phyloP scores from a whole-genome alignment of 2,797 vertebrate genomes.

The Pangasius krempfi region DNA sequence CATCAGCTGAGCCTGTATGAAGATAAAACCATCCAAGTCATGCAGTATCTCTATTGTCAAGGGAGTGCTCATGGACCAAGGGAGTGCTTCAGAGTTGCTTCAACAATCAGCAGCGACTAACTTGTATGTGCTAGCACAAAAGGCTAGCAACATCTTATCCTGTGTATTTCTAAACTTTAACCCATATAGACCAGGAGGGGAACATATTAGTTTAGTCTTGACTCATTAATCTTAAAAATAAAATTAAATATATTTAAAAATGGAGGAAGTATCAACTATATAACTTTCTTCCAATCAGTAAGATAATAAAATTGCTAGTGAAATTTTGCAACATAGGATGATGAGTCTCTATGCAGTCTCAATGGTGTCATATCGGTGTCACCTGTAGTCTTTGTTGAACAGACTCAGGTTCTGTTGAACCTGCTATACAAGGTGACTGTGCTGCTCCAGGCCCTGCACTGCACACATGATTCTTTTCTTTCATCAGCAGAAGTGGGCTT shows the following conservation, averaged over 20 bases:
- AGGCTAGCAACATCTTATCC: too few species aligned
- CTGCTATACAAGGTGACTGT: constrained; percentile 76
- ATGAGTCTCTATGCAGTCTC: constrained; percentile 73
- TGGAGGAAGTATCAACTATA: too few species aligned
- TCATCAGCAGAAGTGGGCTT: constrained; percentile 73
- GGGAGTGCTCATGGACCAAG: not conserved
- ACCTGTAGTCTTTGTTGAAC: constrained; percentile 66
- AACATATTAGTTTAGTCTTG: not conserved
- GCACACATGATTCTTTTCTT: constrained; percentile 82
- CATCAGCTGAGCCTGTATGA: not conserved
- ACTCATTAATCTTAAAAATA: not conserved
- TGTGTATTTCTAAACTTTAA: too few species aligned
- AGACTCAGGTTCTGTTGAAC: constrained; percentile 65
- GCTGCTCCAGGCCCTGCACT: constrained; percentile 79
- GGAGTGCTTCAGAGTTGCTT: too few species aligned
- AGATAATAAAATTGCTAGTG: not conserved
- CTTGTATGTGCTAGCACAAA: too few species aligned
- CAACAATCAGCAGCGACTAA: too few species aligned
- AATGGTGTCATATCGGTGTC: constrained; percentile 85
- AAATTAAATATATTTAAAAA: too few species aligned
- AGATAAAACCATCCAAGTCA: not conserved
- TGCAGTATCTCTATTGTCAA: not conserved
- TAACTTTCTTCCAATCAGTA: not conserved
- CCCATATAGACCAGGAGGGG: not conserved
- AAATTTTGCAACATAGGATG: not conserved